phyloP scores from a whole-genome alignment of 2,113 vertebrate genomes.

The Ornithorhynchus anatinus region DNA sequence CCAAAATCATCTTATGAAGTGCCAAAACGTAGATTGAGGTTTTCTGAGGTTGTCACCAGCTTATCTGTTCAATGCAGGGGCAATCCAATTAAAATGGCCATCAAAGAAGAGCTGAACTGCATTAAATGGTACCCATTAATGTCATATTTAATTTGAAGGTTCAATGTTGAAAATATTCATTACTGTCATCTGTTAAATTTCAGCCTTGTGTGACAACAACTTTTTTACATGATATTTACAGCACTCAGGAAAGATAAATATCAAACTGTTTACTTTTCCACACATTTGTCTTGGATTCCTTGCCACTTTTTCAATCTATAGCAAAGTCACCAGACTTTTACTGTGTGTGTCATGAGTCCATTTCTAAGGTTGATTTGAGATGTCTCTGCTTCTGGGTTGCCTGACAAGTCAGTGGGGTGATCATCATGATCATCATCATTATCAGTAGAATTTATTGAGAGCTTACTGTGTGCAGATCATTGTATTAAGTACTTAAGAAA shows the following conservation, averaged over 20 bases:
- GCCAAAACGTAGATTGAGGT: constrained; percentile 9
- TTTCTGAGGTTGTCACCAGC: constrained; percentile 56
- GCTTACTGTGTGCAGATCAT: too few relatives aligned
- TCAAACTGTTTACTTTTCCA: background rate
- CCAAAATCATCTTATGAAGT: constrained; percentile 12
- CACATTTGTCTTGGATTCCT: background rate
- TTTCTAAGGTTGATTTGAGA: too few relatives aligned
- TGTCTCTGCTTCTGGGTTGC: too few relatives aligned
- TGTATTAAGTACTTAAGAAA: too few relatives aligned
- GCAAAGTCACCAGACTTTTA: background rate
- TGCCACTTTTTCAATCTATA: background rate
- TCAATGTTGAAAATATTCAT: constrained; percentile 51
- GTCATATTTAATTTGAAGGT: constrained; percentile 68
- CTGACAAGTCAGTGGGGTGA: too few relatives aligned
- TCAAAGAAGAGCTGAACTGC: constrained; percentile 55
- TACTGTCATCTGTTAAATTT: constrained; percentile 42
- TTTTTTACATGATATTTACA: constrained; percentile 50
- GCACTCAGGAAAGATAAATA: constrained; percentile 40
- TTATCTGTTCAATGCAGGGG: constrained; percentile 47
- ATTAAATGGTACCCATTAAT: constrained; percentile 62
- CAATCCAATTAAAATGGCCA: constrained; percentile 70
- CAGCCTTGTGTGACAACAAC: constrained; percentile 24
- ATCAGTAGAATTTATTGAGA: too few relatives aligned
- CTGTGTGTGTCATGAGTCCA: too few relatives aligned
- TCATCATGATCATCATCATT: too few relatives aligned